Evolutionary conservation across 1,140 invertebrate genomes (phyloP), one percentile per base, ranked within the genome.

Genomic region (Cylas formicarius): DNA sequence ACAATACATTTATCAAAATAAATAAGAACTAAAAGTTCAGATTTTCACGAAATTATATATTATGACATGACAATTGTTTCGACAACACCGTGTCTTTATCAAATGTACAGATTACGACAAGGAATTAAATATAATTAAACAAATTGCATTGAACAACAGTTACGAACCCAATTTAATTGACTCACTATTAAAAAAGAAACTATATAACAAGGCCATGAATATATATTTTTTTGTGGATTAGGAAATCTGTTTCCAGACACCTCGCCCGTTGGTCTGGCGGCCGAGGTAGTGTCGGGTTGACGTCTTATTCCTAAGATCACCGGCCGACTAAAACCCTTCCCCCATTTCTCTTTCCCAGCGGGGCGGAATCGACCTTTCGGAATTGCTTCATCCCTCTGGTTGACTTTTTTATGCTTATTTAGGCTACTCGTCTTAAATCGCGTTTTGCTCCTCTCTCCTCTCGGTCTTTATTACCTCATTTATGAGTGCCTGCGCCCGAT

Each of bases 211-310:
- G n/a, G n/a, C n/a, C n/a, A n/a, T n/a, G n/a, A n/a, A n/a, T n/a
- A n/a, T n/a, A n/a, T n/a, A n/a, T n/a, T n/a, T n/a, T n/a, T n/a
- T n/a, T n/a, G n/a, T n/a, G n/a, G n/a, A n/a, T n/a, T n/a, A n/a
- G n/a, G n/a, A n/a, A 26, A 26, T 9, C n/a, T 8, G 8, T 9
- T 26, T 26, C 8, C 24, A n/a, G 8, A 26, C 24, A 26, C 26
- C 28, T 32, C 18, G 8, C 13, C n/a, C 14, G 9, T n/a, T 40
- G 4, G 23, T 42, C 26, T 13, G 33, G 20, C 26, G 19, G 26
- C 28, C 18, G 20, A 20, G 39, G 39, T 36, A 39, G 37, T 39
- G 37, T 39, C 37, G 11, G 37, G 37, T 26, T 22, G 22, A 14
- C 13, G 22, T 39, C n/a, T n/a, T n/a, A n/a, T n/a, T n/a, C n/a